Conservation (phyloP, 2,888 invertebrate genomes). For the Uropetala carovei region DNA sequence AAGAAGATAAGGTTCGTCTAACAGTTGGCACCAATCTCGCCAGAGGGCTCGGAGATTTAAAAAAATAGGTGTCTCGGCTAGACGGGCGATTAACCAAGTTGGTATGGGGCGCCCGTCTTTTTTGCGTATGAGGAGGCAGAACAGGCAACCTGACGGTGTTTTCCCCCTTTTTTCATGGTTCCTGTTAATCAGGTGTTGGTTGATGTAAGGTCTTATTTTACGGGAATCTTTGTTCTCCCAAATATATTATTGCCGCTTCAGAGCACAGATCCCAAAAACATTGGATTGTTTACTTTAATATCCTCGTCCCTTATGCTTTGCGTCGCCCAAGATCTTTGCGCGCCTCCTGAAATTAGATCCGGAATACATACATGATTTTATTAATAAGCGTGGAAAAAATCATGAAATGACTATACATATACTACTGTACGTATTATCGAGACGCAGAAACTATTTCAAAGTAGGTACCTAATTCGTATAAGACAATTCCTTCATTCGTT, state of each 20-base stretch:
- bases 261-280: too few species aligned
- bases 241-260: not conserved
- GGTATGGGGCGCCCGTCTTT: too few species aligned
- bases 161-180: not conserved
- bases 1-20: not conserved
- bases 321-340: not conserved
- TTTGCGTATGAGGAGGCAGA: not conserved
- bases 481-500: too few species aligned
- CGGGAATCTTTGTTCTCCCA: not conserved
- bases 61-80: not conserved
- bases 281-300: not conserved
- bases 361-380: not conserved
- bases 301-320: not conserved
- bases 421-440: too few species aligned
- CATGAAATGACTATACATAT: too few species aligned
- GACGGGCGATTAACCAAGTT: not conserved
- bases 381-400: too few species aligned
- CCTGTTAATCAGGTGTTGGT: not conserved
- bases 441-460: too few species aligned
- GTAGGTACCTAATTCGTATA: too few species aligned
- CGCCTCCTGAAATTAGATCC: not conserved
- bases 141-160: constrained; percentile 13
- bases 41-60: not conserved
- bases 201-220: too few species aligned
- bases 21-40: not conserved